These are phyloP conservation scores for Brachionus rotundiformis DNA, from an alignment of 1,140 invertebrate species.

Conservation along the genomic window DNA sequence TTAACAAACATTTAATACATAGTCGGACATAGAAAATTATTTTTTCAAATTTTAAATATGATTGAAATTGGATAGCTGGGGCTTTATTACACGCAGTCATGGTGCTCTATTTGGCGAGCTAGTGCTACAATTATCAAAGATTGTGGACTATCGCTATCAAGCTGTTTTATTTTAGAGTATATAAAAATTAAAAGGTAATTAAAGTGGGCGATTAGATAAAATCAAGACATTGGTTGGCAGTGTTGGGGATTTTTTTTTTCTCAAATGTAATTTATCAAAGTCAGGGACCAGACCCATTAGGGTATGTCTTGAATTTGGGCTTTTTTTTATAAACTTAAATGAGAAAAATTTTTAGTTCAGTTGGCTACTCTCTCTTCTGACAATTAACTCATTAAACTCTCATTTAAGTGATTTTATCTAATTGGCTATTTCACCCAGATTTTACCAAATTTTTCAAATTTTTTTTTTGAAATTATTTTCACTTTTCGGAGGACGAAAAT, in stretches of 20 bases:
- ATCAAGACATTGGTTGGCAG: not conserved
- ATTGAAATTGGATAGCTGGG: no score
- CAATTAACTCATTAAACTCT: conserved; percentile 45
- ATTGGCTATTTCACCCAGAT: conserved; percentile 48
- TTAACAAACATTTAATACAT: no score
- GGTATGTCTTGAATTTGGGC: not conserved
- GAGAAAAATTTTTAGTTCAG: not conserved
- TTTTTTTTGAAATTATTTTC: conserved; percentile 39
- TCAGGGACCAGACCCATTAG: conserved; percentile 22
- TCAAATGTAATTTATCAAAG: conserved; percentile 34
- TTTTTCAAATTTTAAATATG: no score
- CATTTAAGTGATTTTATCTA: not conserved
- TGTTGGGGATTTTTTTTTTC: not conserved
- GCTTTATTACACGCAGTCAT: no score
- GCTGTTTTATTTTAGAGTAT: not conserved
- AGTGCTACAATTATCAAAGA: no score
- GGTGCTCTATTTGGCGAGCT: no score
- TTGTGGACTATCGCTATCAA: no score
- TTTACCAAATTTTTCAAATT: not conserved
- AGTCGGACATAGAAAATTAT: no score
- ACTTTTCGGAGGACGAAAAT: not conserved
- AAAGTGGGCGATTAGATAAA: conserved; percentile 2
- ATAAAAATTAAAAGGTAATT: not conserved
- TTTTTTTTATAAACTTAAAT: no score
- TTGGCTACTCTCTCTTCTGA: not conserved